phyloP scores from a whole-genome alignment of 64 coral and sea anemone genomes.

The Stichodactyla helianthus region DNA sequence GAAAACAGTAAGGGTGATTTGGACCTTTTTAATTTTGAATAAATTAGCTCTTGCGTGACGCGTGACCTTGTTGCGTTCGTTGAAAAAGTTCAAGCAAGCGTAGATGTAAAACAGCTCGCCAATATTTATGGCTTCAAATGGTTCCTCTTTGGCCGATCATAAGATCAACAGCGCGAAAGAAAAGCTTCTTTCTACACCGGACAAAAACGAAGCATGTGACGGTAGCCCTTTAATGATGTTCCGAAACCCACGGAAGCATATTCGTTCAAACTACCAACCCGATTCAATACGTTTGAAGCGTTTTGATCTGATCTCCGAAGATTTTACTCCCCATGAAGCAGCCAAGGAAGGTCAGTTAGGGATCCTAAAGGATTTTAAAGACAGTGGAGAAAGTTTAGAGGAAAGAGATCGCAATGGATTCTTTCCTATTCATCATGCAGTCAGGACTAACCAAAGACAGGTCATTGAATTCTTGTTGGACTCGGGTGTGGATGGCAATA shows the following conservation, averaged over 20 bases:
- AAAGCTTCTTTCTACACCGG: not conserved
- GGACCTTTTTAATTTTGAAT: not conserved
- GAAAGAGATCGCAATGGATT: slow-evolving; percentile 15
- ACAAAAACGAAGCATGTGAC: not conserved
- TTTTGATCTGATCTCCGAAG: slow-evolving; percentile 12
- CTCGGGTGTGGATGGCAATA: not conserved
- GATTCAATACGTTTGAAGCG: not conserved
- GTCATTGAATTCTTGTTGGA: slow-evolving; percentile 3
- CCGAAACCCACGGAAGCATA: not conserved
- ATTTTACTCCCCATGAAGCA: not conserved
- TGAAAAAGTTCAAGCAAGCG: not conserved
- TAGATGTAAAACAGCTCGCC: not conserved
- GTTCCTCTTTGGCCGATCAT: not conserved
- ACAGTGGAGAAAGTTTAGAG: not conserved
- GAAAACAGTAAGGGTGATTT: too few relatives aligned
- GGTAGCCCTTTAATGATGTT: slow-evolving; percentile 13
- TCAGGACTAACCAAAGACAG: not conserved
- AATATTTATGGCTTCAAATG: not conserved
- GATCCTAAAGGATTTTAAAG: not conserved
- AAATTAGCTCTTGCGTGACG: not conserved
- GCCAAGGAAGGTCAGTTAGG: not conserved
- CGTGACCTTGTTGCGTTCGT: not conserved
- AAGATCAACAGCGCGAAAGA: not conserved
- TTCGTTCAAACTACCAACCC: not conserved
- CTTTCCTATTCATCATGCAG: slow-evolving; percentile 14